Evolutionary conservation across 2,113 vertebrate species (phyloP).

Genomic region (Paradisaea rubra): DNA sequence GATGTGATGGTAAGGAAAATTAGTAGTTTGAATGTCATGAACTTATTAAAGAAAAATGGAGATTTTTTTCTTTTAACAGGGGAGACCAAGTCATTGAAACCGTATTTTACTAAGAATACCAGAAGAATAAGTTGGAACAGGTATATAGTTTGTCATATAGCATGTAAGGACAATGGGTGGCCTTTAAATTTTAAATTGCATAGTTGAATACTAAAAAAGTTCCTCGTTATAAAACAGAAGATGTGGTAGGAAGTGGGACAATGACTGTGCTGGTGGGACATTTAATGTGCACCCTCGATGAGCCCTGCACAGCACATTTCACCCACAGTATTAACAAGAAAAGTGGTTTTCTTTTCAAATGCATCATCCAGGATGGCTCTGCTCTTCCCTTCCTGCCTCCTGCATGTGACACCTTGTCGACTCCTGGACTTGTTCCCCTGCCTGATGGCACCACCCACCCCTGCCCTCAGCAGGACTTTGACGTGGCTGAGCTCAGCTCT

Average conservation of each 20-base stretch:
- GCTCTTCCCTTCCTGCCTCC: not conserved
- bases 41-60: not conserved
- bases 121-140: not conserved
- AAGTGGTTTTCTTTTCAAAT: not conserved
- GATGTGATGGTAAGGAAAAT: not conserved
- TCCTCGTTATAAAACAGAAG: not conserved
- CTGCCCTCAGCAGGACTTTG: not conserved
- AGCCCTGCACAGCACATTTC: not conserved
- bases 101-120: not conserved
- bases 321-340: not conserved
- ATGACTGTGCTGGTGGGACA: not conserved
- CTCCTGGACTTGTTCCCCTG: not conserved
- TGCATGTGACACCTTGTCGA: fast-evolving
- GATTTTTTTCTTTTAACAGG: not conserved
- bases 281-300: not conserved
- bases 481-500: not conserved
- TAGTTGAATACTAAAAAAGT: not conserved
- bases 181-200: not conserved
- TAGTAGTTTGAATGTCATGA: not conserved
- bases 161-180: not conserved
- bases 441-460: not conserved
- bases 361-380: not conserved
- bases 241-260: not conserved
- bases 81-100: not conserved
- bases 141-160: not conserved